Base-by-base conservation (phyloP, 2,797 vertebrate genomes). In the Acrocephalus scirpaceus region DNA sequence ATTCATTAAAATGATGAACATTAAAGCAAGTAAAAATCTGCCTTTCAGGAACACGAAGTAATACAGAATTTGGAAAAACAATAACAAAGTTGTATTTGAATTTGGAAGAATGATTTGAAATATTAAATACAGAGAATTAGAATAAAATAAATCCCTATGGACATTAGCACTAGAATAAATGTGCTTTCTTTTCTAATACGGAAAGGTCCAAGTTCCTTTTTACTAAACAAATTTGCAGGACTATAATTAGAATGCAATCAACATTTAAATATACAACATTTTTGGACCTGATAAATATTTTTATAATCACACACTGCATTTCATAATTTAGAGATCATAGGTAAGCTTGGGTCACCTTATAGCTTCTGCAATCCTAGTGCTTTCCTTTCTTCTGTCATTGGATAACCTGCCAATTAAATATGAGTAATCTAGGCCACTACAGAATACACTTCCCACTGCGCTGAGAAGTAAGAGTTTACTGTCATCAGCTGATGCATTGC, bases 391-490 rank as follows among this genome's bases (percentile, higher is more conserved):
- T 94, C 99, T 98, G 98, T 99, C 99, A 29, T 98, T 99, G 94
- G 99, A 99, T 97, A 99, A 98, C 92, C 99, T 99, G 80, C 99
- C 99, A 13, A 99, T 99, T 80, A 99, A 98, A 98, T 99, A 99
- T 77, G 99, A 99, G 60, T 99, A 99, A 97, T 99, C 99, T 95
- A 99, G 98, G 87, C 99, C 99, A 5, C 99, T 99, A 97, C 99
- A 99, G 98, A 99, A 99, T 65, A 99, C 98, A 5, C 99, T 99
- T 80, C 99, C 99, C 86, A 99, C 99, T 0, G 99, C 99, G 44
- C 99, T 99, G 95, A 99, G 98, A 75, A 99, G 98, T 86, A 99
- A 97, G 53, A 99, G 97, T 94, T 99, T 99, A 98, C 99, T 99
- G 98, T 99, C 99, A 34, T 99, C 99, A 0, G 98, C 98, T 65